These are phyloP conservation scores for Hypotaenidia okinawae DNA, from an alignment of 2,797 vertebrate species.

Conservation along the genomic window DNA sequence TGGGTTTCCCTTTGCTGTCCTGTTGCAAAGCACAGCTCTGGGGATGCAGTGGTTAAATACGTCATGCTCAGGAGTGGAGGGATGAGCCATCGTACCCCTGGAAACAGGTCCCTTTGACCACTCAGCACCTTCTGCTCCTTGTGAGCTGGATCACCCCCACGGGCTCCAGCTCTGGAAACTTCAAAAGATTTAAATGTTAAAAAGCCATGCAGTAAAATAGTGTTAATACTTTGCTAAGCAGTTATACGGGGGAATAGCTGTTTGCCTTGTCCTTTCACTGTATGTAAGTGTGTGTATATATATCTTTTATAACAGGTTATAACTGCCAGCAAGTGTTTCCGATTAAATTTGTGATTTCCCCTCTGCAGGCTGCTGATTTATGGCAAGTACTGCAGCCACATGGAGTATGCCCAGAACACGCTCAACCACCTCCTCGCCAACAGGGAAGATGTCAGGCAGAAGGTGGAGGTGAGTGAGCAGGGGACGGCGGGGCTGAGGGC, in stretches of 20 bases:
- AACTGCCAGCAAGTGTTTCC: slow-evolving; percentile 49
- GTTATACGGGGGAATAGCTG: not conserved
- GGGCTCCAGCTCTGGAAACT: not conserved
- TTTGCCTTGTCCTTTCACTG: not conserved
- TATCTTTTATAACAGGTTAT: not conserved
- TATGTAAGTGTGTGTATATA: not conserved
- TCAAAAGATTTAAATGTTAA: not conserved
- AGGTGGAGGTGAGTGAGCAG: slow-evolving; percentile 87
- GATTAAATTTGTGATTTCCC: not conserved
- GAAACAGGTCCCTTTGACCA: not conserved
- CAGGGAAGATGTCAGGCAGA: slow-evolving; percentile 90
- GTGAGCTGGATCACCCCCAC: not conserved
- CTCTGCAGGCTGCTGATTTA: slow-evolving; percentile 91
- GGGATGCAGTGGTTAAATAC: not conserved
- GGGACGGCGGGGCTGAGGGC: fast-evolving
- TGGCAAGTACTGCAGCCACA: slow-evolving; percentile 97
- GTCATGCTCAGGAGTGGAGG: fast-evolving
- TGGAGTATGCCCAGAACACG: slow-evolving; percentile 95
- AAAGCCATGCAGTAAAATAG: not conserved
- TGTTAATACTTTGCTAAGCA: not conserved
- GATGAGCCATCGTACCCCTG: fast-evolving
- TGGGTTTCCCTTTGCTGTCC: not conserved
- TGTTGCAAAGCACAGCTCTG: not conserved
- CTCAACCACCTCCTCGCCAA: slow-evolving; percentile 90
- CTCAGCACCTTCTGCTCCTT: not conserved